Evolutionary conservation across 2,113 vertebrate genomes (phyloP), one percentile per base, ranked within the genome.

Genomic region (Anarhynchus alexandrinus): DNA sequence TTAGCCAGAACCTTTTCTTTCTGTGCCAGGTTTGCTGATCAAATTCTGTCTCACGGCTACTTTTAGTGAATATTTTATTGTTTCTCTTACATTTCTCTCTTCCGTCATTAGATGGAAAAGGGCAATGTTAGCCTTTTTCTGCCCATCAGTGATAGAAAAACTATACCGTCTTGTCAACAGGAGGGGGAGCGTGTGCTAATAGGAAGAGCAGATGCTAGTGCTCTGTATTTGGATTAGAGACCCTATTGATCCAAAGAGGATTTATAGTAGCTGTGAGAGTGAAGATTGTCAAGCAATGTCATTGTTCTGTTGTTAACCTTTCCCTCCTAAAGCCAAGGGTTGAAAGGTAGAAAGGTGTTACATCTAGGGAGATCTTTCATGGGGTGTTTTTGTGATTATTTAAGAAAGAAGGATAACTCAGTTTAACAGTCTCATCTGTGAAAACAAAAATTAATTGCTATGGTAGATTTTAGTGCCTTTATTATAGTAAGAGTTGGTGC

Each of bases 221-320:
- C 82, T 89, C 88, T 94, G 79, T 94, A 51, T 90, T 96, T 97
- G 94, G 82, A 94, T 97, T 96, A 96, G 91, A 96, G 81, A 81
- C 69, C 77, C 91, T 97, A 97, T 97, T 97, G 97, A 98, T 97
- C 97, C 91, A 79, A 92, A 95, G 90, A 97, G 96, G 96, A 98
- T 98, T 97, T 98, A 97, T 96, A 82, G 96, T 92, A 70, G 79
- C 94, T 91, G 65, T 40, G 71, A 96, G 82, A 92, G 76, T 25
- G 87, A 93, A 96, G 91, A 83, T 93, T 97, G 97, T 97, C 96
- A 93, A 87, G 93, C 73, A 88, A 30, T 91, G 82, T 89, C 89
- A 77, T 90, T 89, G 93, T 97, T 96, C 78, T 38, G 20, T 97
- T 97, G 90, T 97, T 97, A 97, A 94, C 93, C 94, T 96, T 95